Evolutionary conservation across 2,797 vertebrate genomes (phyloP).

Genomic region (Neopelma chrysocephalum): DNA sequence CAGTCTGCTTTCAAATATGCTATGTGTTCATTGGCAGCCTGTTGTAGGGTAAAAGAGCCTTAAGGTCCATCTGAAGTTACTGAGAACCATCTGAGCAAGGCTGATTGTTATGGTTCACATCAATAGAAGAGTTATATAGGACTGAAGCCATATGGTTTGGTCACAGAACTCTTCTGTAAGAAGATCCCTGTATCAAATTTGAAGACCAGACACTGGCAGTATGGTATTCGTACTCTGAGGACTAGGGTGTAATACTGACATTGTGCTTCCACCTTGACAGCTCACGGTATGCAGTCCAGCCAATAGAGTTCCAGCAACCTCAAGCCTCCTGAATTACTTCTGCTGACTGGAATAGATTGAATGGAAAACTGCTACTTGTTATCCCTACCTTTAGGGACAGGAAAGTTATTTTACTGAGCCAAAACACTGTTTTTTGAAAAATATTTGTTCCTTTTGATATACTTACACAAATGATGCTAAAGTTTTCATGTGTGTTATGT

Average conservation of each 20-base stretch:
- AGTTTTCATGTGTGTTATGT: background rate
- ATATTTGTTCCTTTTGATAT: background rate
- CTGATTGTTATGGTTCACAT: background rate
- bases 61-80: background rate
- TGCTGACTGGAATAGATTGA: background rate
- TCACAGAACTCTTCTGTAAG: background rate
- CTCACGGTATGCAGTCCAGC: background rate
- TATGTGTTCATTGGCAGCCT: background rate
- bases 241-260: background rate
- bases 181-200: background rate
- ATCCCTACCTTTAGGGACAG: background rate
- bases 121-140: background rate
- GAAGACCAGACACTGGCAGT: background rate
- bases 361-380: background rate
- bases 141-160: background rate
- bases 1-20: background rate
- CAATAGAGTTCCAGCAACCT: background rate
- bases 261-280: background rate
- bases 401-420: conserved; percentile 48
- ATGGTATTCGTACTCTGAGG: background rate
- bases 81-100: background rate
- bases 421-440: background rate
- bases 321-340: background rate
- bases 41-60: background rate
- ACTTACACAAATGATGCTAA: background rate